A percentile compares a stretch with the other conserved stretches of the same genome.
Evolutionary conservation across 2,888 invertebrate genomes (phyloP).

Genomic region (Mythimna albipuncta): DNA sequence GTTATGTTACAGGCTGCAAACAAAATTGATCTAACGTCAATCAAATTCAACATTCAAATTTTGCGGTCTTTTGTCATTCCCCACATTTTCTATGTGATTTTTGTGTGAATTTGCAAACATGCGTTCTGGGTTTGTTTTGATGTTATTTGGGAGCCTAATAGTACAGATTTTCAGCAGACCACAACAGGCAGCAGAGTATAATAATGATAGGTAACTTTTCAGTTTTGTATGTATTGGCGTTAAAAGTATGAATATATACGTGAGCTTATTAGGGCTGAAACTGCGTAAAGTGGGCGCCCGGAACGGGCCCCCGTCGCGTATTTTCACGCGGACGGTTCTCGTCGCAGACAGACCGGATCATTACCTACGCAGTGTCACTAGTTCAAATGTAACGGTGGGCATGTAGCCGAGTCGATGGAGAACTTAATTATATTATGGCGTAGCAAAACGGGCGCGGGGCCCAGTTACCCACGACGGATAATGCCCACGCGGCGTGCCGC

Average conservation of each 20-base stretch:
- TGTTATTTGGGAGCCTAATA: conserved; percentile 63
- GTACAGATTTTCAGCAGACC: conserved; percentile 68
- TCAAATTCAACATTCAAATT: conserved; percentile 61
- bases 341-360: too few species aligned
- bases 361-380: too few species aligned
- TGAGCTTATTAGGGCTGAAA: background rate
- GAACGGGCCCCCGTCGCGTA: too few species aligned
- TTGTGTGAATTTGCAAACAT: conserved; percentile 67
- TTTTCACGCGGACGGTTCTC: too few species aligned
- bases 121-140: conserved; percentile 66
- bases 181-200: conserved; percentile 67
- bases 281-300: too few species aligned
- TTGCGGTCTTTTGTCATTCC: conserved; percentile 58
- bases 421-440: too few species aligned
- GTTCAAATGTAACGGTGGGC: too few species aligned
- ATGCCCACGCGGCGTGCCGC: too few species aligned
- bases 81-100: conserved; percentile 68
- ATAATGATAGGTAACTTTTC: conserved; percentile 70
- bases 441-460: too few species aligned
- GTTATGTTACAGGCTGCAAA: conserved; percentile 48
- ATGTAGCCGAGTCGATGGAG: too few species aligned
- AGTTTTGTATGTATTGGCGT: background rate
- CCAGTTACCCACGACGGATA: too few species aligned
- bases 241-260: background rate
- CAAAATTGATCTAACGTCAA: conserved; percentile 44